phyloP scores from a whole-genome alignment of 2,888 invertebrate species.

The Endomychus coccineus region DNA sequence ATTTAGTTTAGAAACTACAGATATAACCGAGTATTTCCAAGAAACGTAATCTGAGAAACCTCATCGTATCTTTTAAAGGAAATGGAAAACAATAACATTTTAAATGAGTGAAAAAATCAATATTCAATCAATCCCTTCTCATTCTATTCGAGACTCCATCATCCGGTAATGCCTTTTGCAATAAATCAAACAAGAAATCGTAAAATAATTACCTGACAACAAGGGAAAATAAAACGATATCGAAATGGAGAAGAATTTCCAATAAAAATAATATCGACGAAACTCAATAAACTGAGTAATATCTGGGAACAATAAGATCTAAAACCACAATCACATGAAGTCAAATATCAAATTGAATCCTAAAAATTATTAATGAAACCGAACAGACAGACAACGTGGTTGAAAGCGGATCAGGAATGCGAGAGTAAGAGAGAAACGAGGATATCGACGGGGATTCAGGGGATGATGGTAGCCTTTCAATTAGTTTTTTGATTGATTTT shows the following conservation, averaged over 20 bases:
- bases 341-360: slow-evolving; percentile 42
- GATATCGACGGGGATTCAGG: slow-evolving; percentile 35
- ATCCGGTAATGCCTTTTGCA: slow-evolving; percentile 24
- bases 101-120: too few species aligned
- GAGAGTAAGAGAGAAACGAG: slow-evolving; percentile 16
- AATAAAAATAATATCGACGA: slow-evolving; percentile 39
- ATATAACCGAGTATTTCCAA: too few species aligned
- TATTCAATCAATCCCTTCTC: too few species aligned
- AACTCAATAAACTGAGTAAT: slow-evolving; percentile 40
- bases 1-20: too few species aligned
- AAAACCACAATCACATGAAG: slow-evolving; percentile 38
- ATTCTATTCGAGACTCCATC: too few species aligned
- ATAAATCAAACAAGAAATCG: slow-evolving; percentile 25
- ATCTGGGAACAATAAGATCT: slow-evolving; percentile 38
- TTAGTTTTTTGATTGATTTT: slow-evolving; percentile 45
- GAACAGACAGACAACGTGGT: slow-evolving; percentile 30
- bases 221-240: slow-evolving; percentile 11
- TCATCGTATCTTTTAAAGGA: too few species aligned
- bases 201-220: slow-evolving; percentile 31
- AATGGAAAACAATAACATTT: too few species aligned
- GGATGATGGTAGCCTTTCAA: slow-evolving; percentile 43
- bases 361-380: slow-evolving; percentile 43
- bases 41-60: too few species aligned
- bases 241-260: slow-evolving; percentile 26
- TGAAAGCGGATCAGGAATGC: slow-evolving; percentile 14